Conservation (phyloP, 2,888 invertebrate species). For the Ochropacha duplaris region DNA sequence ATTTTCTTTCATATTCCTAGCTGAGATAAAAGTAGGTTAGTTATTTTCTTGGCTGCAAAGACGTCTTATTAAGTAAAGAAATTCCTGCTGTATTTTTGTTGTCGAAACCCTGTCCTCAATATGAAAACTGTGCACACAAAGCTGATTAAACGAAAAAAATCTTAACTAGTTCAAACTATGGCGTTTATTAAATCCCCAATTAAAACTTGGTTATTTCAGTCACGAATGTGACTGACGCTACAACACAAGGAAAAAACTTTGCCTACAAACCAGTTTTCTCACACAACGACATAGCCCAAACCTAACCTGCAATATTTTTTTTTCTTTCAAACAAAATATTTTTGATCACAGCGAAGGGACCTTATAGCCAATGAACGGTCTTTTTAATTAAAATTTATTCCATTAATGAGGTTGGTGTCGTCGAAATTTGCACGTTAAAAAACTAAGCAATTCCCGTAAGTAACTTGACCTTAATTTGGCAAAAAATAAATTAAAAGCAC, state of each 20-base stretch:
- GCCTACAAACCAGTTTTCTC: too few species aligned
- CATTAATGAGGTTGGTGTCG: neutral
- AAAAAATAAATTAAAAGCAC: conserved; percentile 22
- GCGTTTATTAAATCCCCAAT: neutral
- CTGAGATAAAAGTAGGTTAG: neutral
- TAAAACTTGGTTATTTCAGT: neutral
- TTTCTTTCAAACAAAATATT: neutral
- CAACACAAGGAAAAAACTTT: neutral
- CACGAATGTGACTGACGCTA: too few species aligned
- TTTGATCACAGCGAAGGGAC: neutral
- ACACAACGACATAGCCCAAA: too few species aligned
- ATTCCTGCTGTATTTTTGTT: neutral
- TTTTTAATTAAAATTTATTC: neutral
- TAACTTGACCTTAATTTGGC: neutral
- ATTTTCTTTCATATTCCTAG: neutral
- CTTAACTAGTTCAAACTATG: neutral
- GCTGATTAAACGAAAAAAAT: neutral
- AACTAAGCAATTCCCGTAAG: neutral
- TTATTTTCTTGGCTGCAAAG: neutral
- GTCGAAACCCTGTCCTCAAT: neutral
- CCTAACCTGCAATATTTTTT: neutral
- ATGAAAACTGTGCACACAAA: neutral
- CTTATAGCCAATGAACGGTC: neutral
- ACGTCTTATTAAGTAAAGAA: neutral
- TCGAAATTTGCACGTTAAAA: neutral